These are phyloP conservation scores for Heliconius hortense DNA, from an alignment of 2,888 invertebrate genomes.

Conservation along the genomic window DNA sequence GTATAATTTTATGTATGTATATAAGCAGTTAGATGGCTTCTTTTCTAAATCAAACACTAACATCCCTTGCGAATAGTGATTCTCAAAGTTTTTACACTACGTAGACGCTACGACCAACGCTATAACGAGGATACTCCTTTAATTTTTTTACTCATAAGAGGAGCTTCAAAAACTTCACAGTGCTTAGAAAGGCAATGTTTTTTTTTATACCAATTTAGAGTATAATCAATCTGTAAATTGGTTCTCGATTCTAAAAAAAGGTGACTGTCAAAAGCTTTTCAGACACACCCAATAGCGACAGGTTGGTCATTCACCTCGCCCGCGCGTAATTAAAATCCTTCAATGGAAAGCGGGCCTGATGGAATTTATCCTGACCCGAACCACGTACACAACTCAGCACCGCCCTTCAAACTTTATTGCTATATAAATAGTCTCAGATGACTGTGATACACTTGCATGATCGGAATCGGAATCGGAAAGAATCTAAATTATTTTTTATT, in stretches of 20 bases:
- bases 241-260: conserved; percentile 46
- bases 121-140: neutral
- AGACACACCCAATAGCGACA: conserved; percentile 50
- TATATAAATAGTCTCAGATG: conserved; percentile 70
- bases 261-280: conserved; percentile 60
- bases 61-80: neutral
- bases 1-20: neutral
- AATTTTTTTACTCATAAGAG: conserved; percentile 9
- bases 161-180: conserved; percentile 13
- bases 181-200: conserved; percentile 25
- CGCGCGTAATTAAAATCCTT: conserved; percentile 80
- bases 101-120: neutral
- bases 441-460: conserved; percentile 17
- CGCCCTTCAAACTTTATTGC: conserved; percentile 70
- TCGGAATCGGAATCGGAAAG: too few species aligned
- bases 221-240: conserved; percentile 39
- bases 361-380: conserved; percentile 77
- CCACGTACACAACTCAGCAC: conserved; percentile 69
- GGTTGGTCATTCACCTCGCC: conserved; percentile 68
- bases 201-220: conserved; percentile 35
- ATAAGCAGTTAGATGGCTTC: neutral
- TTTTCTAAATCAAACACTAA: neutral
- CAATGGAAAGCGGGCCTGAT: conserved; percentile 77
- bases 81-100: neutral
- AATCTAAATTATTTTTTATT: too few species aligned